Percentiles rank a stretch among this genome's conserved stretches.
Evolutionary conservation across 1,140 invertebrate species (phyloP).

Genomic region (Sitobion miscanthi): DNA sequence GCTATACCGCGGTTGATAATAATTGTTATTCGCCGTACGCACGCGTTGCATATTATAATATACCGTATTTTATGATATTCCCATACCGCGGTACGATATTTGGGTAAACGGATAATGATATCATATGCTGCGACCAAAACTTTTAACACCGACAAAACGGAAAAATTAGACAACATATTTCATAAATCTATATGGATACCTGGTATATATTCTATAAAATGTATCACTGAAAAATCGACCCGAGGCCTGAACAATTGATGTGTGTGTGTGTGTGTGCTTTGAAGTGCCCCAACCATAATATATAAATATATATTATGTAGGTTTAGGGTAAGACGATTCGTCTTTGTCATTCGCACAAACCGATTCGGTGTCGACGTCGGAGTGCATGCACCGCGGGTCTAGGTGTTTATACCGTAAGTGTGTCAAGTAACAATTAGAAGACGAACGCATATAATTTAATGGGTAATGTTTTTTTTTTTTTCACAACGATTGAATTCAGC

Average conservation of each 20-base stretch:
- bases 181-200: not conserved
- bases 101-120: not conserved
- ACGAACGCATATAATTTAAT: not conserved
- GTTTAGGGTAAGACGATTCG: not conserved
- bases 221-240: not conserved
- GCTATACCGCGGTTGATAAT: conserved; percentile 37
- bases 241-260: not conserved
- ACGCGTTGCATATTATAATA: not conserved
- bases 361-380: not conserved
- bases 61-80: too few relatives aligned
- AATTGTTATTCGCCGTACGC: not conserved
- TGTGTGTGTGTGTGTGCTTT: not conserved
- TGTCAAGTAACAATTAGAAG: conserved; percentile 19
- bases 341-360: conserved; percentile 10
- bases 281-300: not conserved
- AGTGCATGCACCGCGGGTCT: not conserved
- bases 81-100: not conserved
- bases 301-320: not conserved
- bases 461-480: not conserved
- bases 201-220: not conserved
- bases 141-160: too few relatives aligned
- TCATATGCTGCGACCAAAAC: not conserved
- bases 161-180: not conserved
- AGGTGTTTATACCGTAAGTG: not conserved
- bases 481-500: not conserved